Evolutionary conservation across 2,797 vertebrate genomes (phyloP).

Genomic region (Silurus lanzhouensis): DNA sequence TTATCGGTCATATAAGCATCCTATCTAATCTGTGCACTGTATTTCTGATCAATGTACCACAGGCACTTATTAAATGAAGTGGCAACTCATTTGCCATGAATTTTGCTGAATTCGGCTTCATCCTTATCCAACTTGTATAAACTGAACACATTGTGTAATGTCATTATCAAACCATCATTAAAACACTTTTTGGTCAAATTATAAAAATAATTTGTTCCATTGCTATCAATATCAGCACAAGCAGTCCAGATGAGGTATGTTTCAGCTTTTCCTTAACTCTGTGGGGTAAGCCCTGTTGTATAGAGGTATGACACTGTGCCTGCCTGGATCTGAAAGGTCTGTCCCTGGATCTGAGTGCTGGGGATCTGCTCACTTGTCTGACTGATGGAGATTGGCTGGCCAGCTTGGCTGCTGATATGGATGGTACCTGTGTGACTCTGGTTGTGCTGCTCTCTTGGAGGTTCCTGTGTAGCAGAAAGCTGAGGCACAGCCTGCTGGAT

Average conservation of each 20-base stretch:
- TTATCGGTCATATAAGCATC: not conserved
- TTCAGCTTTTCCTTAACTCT: slow-evolving; percentile 51
- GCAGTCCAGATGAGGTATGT: not conserved
- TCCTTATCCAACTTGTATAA: not conserved
- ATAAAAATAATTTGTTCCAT: not conserved
- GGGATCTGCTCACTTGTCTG: slow-evolving; percentile 74
- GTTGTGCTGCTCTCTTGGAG: slow-evolving; percentile 66
- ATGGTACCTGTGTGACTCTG: slow-evolving; percentile 69
- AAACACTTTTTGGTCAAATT: not conserved
- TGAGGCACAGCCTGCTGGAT: slow-evolving; percentile 65
- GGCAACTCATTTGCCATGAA: not conserved
- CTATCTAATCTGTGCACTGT: not conserved
- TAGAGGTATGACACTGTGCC: slow-evolving; percentile 75
- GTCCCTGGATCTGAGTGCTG: slow-evolving; percentile 74
- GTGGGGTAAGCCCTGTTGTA: slow-evolving; percentile 69
- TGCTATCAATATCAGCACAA: not conserved
- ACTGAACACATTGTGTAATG: not conserved
- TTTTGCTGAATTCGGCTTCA: not conserved
- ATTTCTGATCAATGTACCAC: not conserved
- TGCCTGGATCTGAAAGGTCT: slow-evolving; percentile 79
- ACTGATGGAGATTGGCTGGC: slow-evolving; percentile 76
- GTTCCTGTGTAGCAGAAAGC: slow-evolving; percentile 58
- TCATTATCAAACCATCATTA: not conserved
- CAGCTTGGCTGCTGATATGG: slow-evolving; percentile 69
- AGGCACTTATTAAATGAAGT: not conserved